Evolutionary conservation across 53 echinoderm and acorn worm genomes (phyloP), one percentile per base, ranked within the genome.

Genomic region (Mesocentrotus franciscanus): DNA sequence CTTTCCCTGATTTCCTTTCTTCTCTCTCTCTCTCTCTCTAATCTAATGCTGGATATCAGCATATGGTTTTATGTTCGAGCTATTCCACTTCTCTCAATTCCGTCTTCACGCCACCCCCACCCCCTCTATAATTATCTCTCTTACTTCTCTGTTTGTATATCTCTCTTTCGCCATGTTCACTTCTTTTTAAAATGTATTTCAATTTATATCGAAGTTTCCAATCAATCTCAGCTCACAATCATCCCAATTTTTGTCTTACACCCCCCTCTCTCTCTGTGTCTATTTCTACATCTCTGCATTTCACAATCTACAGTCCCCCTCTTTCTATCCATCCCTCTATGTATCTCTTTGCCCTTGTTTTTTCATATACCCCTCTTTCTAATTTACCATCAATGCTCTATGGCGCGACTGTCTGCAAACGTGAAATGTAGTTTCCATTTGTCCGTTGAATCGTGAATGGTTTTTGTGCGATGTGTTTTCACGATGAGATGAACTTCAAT

Each of bases 381-480:
- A 92, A 92, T 92, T 92, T 66, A 91, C 36, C 91, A 66, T 61
- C 91, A 7, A 3, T 66, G 61, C 33, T 18, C 39, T 35, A 60
- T 58, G 91, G 17, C 87, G 90, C 90, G 34, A 91, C 66, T 91
- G 91, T 66, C 87, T 87, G 26, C 27, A 92, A 72, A 92, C 75
- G 92, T 72, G 91, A 66, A 66, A 70, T 92, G 92, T 72, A 74
- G 74, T 72, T 72, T 92, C 76, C 92, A 92, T 92, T 74, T 92
- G 92, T 74, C 42, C 42, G 42, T 24, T 56, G 71, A 92, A 75
- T 92, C 71, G 92, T 92, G 92, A 70, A 72, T 56, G 71, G 55
- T 8, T 32, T 56, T 92, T 39, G 74, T 74, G 92, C 92, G 92
- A 92, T 72, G 74, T 72, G 57, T 71, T 92, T 92, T 92, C 92